Base-by-base conservation (phyloP, 2,113 vertebrate species). In the Callorhinus ursinus region DNA sequence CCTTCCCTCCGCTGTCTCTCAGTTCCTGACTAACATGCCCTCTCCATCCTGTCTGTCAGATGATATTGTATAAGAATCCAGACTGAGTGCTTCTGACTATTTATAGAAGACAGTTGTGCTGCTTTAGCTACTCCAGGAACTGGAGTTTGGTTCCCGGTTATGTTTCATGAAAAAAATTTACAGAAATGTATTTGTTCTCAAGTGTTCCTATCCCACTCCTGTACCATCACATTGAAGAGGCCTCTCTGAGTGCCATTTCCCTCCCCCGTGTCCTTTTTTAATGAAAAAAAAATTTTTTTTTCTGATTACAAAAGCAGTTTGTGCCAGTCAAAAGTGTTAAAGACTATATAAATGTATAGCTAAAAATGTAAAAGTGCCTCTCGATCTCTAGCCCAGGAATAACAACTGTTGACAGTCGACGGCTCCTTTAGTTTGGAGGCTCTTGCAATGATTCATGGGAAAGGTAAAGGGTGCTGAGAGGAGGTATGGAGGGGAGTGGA, bases 51-150 rank as follows among this genome's bases (percentile, higher is more conserved):
- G 51, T 92, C 91, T 74, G 87, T 97, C 95, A 97, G 88, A 94
- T 95, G 91, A 95, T 85, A 90, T 55, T 93, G 57, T 81, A 76
- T 53, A 88, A 94, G 93, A 86, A 85, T 94, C 53, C 88, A 94
- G 82, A 88, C 63, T 19, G 28, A 86, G 77, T 87, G 93, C 83
- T 92, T 79, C 94, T 72, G 51, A 63, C 84, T 97, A 97, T 95
- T 97, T 97, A 95, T 97, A 96, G 96, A 74, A 93, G 88, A 84
- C 91, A 95, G 93, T 92, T 72, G 91, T 85, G 84, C 72, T 31
- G 65, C 12, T 61, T 85, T 82, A 85, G 85, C 28, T 69, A 33
- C 16, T 11, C 6, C 22, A 22, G 96, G 90, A 96, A 65, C 69
- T 59, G 33, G 88, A 28, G 69, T 94, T 93, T 90, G 74, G 74